Evolutionary conservation across 1,140 invertebrate genomes (phyloP).

Genomic region (Orussus abietinus): DNA sequence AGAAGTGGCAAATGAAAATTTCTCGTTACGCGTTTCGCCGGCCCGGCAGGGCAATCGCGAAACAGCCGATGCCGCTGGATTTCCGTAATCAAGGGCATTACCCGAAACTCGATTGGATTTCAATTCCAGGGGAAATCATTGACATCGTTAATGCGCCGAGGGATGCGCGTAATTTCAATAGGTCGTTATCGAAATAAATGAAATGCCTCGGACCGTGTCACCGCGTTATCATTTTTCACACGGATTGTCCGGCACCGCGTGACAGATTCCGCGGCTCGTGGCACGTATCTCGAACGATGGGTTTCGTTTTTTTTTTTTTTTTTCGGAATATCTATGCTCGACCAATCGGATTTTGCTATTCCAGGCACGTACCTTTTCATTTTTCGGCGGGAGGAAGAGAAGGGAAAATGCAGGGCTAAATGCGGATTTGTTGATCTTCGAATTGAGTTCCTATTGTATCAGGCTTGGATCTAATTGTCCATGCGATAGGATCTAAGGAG

Average conservation of each 20-base stretch:
- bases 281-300: conserved; percentile 23
- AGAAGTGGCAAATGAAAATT: conserved; percentile 19
- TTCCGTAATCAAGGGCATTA: conserved; percentile 10
- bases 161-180: conserved; percentile 16
- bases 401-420: no score
- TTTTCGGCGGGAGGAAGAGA: no score
- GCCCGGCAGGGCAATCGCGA: no score
- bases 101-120: conserved; percentile 13
- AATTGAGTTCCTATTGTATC: no score
- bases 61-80: conserved; percentile 13
- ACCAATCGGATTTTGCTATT: no score
- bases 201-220: conserved; percentile 17
- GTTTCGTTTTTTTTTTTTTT: conserved; percentile 15
- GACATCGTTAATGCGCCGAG: conserved; percentile 25
- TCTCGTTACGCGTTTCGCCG: no score
- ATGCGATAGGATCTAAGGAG: not conserved
- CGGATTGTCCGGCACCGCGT: not conserved
- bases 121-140: conserved; percentile 31
- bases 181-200: conserved; percentile 24
- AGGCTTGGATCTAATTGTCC: conserved; percentile 11
- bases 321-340: no score
- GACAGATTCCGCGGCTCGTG: conserved; percentile 15
- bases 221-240: conserved; percentile 13
- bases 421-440: no score
- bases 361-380: no score